Base-by-base conservation (phyloP, 2,113 vertebrate species). In the Lasiurus borealis region DNA sequence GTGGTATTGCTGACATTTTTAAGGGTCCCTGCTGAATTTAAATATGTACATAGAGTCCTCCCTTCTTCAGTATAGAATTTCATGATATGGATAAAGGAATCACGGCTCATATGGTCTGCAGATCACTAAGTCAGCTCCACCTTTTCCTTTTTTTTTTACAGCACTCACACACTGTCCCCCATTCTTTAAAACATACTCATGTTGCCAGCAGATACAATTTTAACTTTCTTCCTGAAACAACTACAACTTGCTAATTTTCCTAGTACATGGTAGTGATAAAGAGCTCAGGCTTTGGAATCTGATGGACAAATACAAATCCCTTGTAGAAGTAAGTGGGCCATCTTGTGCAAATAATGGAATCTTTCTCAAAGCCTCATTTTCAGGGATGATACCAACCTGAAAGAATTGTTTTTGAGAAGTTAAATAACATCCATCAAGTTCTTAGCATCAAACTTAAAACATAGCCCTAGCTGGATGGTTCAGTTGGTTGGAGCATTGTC, bases 1-100 rank as follows among this genome's bases (percentile, higher is more conserved):
- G 95, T 96, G 81, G 87, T 94, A 93, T 93, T 88, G 21, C 31
- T 94, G 93, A 95, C 94, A 95, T 90, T 96, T 98, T 97, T 97
- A 96, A 96, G 91, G 81, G 81, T 96, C 62, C 50, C 98, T n/a
- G 95, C 69, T 97, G 77, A 44, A 57, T 90, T 90, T 96, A 90
- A 94, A 13, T 97, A 82, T 97, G 88, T 89, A 97, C 4, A 66
- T 91, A 88, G 88, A 95, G 64, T 73, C 85, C 68, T 88, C 23
- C 82, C 94, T 90, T 81, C 34, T 96, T 90, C 66, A 84, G 40
- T 71, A 76, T 89, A 89, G 85, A 95, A 69, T 40, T 93, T 46
- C 77, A 40, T 94, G 94, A 62, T 93, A 80, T 31, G 85, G 81
- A 88, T 97, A 95, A 92, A 95, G 66, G 66, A 92, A 76, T 94